Base-by-base conservation (phyloP, 2,113 vertebrate genomes). In the Pandion haliaetus region DNA sequence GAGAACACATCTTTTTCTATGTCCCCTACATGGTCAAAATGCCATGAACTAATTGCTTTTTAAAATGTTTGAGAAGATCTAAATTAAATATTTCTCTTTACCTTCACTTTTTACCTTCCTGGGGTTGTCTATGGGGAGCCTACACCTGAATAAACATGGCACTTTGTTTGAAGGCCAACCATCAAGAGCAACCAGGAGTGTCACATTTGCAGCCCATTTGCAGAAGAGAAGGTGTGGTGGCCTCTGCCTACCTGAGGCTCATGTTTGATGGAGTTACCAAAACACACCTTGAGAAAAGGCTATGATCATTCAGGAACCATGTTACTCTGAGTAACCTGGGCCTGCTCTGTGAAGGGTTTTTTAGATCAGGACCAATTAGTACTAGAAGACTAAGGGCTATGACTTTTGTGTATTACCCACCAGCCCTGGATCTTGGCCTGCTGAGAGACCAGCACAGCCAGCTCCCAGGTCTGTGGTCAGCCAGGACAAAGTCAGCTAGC, bases 121-220 rank as follows among this genome's bases (percentile, higher is more conserved):
- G 14, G 6, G 8, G 4, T 3, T 62, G 34, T 23, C n/a, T n/a
- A 18, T 0, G 7, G 32, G 3, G 0, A 87, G 57, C 55, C 32
- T 57, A 65, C 57, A 57, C 7, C 21, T 20, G 29, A 61, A 32
- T 20, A 71, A 71, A 29, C 23, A 44, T 1, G n/a, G 42, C 49
- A 67, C 36, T 57, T 47, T 34, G 21, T 70, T 69, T 62, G 49
- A 82, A 44, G 18, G n/a, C 4, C 69, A 85, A 26, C 5, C 23
- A 52, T 14, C n/a, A 29, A 3, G 38, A 82, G 20, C 38, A 63
- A 58, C 9, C 2, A 4, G 15, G 8, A 89, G 14, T 8, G 25
- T 15, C 25, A 29, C 21, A 28, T 11, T 38, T 42, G 38, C 34
- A 72, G n/a, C 29, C 16, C 10, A 17, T 14, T 38, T 45, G 32